Evolutionary conservation across 2,113 vertebrate species (phyloP).

Genomic region (Phycodurus eques): DNA sequence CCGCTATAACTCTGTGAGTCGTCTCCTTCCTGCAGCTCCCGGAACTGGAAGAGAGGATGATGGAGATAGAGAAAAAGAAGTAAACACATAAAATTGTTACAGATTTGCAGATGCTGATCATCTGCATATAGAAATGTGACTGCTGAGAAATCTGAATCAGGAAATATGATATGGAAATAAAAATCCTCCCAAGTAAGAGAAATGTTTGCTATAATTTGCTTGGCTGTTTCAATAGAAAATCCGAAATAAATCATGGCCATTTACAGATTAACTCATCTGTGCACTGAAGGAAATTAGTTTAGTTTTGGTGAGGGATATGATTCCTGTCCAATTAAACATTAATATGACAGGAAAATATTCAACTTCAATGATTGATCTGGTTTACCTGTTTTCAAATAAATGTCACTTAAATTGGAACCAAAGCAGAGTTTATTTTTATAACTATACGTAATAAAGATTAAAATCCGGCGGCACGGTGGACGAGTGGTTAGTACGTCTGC

Average conservation of each 20-base stretch:
- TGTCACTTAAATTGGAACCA: slow-evolving; percentile 20
- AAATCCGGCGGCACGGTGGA: slow-evolving; percentile 17
- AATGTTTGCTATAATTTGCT: slow-evolving; percentile 25
- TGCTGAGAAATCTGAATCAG: neutral
- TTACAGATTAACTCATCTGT: slow-evolving; percentile 15
- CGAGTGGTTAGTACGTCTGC: too few species aligned
- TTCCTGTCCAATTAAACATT: slow-evolving; percentile 54
- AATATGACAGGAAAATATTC: slow-evolving; percentile 45
- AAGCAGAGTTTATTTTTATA: slow-evolving; percentile 49
- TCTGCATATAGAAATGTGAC: slow-evolving; percentile 19
- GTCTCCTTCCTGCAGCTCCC: slow-evolving; percentile 21
- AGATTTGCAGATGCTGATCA: slow-evolving; percentile 2
- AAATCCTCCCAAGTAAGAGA: neutral
- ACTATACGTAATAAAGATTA: slow-evolving; percentile 43
- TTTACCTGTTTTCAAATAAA: slow-evolving; percentile 45
- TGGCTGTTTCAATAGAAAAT: slow-evolving; percentile 24
- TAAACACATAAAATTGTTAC: slow-evolving; percentile 19
- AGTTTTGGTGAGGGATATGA: slow-evolving; percentile 25
- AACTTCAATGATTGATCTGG: slow-evolving; percentile 46
- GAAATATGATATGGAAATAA: slow-evolving; percentile 10
- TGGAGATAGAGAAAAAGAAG: neutral
- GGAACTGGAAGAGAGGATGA: slow-evolving; percentile 17
- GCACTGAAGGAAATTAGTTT: slow-evolving; percentile 26
- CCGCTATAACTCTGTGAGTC: slow-evolving; percentile 49
- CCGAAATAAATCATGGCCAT: slow-evolving; percentile 24